Conservation (phyloP, 2,797 vertebrate species). For the Parambassis ranga region DNA sequence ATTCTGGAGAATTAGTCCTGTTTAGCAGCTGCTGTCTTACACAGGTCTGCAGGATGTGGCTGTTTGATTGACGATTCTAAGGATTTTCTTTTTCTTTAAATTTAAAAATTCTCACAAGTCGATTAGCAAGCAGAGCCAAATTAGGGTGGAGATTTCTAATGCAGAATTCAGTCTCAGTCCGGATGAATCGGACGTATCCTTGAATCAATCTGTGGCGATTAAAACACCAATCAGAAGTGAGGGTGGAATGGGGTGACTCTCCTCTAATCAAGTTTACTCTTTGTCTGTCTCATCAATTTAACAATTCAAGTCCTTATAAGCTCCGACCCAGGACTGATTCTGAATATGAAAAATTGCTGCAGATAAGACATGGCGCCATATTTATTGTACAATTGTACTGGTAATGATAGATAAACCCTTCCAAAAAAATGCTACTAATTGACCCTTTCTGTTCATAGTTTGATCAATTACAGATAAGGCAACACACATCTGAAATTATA, state of each 20-base stretch:
- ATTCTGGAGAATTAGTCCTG: conserved; percentile 76
- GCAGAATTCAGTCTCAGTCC: not conserved
- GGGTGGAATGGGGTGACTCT: conserved; percentile 33
- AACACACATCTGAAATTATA: conserved; percentile 28
- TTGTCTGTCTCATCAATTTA: conserved; percentile 74
- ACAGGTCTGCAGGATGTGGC: conserved; percentile 35
- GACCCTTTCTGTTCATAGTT: conserved; percentile 43
- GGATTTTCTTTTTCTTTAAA: conserved; percentile 3
- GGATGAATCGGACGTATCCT: conserved; percentile 34
- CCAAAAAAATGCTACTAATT: conserved; percentile 51
- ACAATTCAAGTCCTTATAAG: conserved; percentile 35
- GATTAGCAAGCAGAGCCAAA: conserved; percentile 38
- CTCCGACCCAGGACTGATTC: conserved; percentile 38
- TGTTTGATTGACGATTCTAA: conserved; percentile 55
- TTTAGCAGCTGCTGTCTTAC: conserved; percentile 67
- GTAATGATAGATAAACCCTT: conserved; percentile 40
- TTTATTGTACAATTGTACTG: conserved; percentile 46
- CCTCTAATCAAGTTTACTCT: conserved; percentile 66
- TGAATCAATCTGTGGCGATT: conserved; percentile 56
- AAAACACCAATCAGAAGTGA: conserved; percentile 55
- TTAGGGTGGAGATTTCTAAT: conserved; percentile 14
- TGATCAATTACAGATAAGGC: conserved; percentile 58
- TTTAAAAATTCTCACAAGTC: conserved; percentile 21
- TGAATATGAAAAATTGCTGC: conserved; percentile 46
- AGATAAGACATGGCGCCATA: conserved; percentile 52